A percentile compares a stretch with the other conserved stretches of the same genome.
Evolutionary conservation across 2,888 invertebrate species (phyloP).

Genomic region (Proisotoma minuta): DNA sequence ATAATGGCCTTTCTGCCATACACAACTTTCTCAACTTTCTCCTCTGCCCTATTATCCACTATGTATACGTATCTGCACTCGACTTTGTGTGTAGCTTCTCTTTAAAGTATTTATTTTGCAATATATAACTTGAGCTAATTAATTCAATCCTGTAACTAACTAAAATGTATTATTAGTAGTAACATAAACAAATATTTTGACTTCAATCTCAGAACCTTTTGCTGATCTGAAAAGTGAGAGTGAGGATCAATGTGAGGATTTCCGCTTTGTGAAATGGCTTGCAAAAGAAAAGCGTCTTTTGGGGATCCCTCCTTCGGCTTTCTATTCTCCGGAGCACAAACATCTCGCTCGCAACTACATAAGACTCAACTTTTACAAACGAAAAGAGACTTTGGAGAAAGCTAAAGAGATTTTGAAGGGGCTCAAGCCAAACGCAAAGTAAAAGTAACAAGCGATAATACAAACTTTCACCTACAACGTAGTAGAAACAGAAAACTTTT

Average conservation of each 20-base stretch:
- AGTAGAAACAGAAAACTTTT: no score
- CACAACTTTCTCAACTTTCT: no score
- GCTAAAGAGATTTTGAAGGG: conserved; percentile 15
- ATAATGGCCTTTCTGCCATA: no score
- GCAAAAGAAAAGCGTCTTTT: conserved; percentile 85
- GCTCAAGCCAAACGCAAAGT: neutral
- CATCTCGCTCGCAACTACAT: conserved; percentile 76
- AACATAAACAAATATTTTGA: no score
- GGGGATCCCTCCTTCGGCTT: conserved; percentile 90
- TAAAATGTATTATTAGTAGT: no score
- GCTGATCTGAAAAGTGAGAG: conserved; percentile 65
- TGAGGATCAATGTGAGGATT: conserved; percentile 76
- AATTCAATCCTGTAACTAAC: no score
- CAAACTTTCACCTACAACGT: neutral
- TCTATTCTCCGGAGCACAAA: conserved; percentile 78
- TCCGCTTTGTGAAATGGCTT: conserved; percentile 92
- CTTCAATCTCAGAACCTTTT: no score
- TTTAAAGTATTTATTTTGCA: no score
- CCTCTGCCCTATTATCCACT: no score
- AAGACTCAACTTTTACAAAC: conserved; percentile 88
- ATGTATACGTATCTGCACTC: no score
- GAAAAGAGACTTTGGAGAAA: conserved; percentile 40
- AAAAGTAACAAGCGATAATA: no score
- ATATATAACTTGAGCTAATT: no score
- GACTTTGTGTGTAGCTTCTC: neutral